A percentile compares a stretch with the other conserved stretches of the same genome.
Evolutionary conservation across 2,113 vertebrate species (phyloP).

Genomic region (Globicephala melas): DNA sequence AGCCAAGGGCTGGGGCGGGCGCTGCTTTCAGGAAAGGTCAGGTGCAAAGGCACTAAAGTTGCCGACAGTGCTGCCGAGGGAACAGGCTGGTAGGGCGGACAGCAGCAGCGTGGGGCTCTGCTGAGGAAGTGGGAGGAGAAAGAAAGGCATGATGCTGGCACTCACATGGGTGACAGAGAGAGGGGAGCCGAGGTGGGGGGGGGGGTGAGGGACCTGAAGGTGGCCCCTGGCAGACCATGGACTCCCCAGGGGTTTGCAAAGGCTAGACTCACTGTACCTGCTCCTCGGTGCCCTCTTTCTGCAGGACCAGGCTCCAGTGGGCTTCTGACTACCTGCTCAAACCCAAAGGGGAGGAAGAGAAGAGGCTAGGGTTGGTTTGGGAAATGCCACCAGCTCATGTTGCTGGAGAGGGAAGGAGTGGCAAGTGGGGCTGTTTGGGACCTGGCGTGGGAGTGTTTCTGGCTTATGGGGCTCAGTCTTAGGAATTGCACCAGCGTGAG

Average conservation of each 20-base stretch:
- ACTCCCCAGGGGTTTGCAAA: not conserved
- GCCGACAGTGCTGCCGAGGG: not conserved
- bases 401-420: not conserved
- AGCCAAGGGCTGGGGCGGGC: not conserved
- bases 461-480: not conserved
- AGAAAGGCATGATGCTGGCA: not conserved
- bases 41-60: not conserved
- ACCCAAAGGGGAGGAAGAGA: not conserved
- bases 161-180: not conserved
- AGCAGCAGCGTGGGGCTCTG: not conserved
- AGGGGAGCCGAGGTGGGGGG: not conserved
- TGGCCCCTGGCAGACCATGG: not conserved
- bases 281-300: not conserved
- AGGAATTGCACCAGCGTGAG: not conserved
- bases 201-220: not conserved
- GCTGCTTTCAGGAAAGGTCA: not conserved
- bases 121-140: not conserved
- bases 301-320: not conserved
- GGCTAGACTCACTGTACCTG: not conserved
- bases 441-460: not conserved
- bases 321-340: not conserved
- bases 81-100: not conserved
- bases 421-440: not conserved
- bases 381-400: not conserved
- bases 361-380: not conserved